These are phyloP conservation scores for Xylota segnis DNA, from an alignment of 2,888 invertebrate genomes.

Conservation along the genomic window DNA sequence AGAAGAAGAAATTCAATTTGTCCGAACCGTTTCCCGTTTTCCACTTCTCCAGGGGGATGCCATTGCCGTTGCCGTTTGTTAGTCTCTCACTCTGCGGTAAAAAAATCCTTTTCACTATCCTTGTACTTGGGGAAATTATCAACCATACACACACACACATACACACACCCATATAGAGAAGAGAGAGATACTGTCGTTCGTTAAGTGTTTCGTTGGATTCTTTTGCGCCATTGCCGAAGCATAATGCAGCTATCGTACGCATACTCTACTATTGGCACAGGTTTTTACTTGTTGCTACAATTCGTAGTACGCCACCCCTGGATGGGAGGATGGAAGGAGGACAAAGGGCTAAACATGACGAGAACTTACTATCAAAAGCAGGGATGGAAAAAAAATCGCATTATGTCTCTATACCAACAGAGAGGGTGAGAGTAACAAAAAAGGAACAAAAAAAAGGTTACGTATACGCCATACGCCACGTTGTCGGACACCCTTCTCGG, in stretches of 20 bases:
- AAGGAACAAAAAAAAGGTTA: constrained; percentile 34
- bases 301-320: constrained; percentile 31
- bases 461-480: constrained; percentile 72
- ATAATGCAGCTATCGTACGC: constrained; percentile 76
- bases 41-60: neutral
- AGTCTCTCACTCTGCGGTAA: constrained; percentile 63
- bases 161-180: neutral
- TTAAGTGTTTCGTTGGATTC: constrained; percentile 66
- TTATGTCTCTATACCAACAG: constrained; percentile 53
- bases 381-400: constrained; percentile 36
- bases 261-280: constrained; percentile 68
- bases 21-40: constrained; percentile 44
- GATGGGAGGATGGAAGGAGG: constrained; percentile 20
- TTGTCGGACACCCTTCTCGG: constrained; percentile 54
- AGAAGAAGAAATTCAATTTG: constrained; percentile 32
- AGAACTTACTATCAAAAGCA: constrained; percentile 35
- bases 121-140: constrained; percentile 28
- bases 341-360: constrained; percentile 31
- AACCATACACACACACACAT: constrained; percentile 7
- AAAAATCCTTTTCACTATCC: constrained; percentile 20
- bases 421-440: neutral
- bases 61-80: neutral
- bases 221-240: constrained; percentile 76
- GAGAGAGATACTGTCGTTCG: constrained; percentile 21
- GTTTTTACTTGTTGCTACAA: constrained; percentile 74